Conservation (phyloP, 2,888 invertebrate species). For the Phaedon cochleariae region DNA sequence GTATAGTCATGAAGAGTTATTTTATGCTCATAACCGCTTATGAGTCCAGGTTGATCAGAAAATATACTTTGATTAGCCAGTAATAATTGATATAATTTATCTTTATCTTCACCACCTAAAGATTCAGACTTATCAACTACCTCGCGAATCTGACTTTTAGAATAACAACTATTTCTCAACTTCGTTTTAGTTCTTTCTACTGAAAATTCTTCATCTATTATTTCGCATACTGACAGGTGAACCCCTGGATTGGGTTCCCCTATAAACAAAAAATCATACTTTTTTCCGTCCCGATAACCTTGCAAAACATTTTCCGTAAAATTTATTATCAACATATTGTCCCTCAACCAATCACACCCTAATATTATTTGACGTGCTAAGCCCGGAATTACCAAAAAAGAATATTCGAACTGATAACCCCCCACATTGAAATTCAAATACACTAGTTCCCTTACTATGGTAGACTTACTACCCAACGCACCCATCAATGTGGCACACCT, state of each 20-base stretch:
- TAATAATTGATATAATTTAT: neutral
- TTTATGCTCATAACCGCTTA: conserved; percentile 4
- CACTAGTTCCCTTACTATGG: conserved; percentile 5
- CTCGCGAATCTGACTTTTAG: neutral
- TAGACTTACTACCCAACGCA: no score
- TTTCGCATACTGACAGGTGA: neutral
- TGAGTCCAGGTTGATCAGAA: conserved; percentile 16
- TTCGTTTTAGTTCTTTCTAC: neutral
- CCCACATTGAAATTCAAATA: conserved; percentile 5
- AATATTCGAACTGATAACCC: neutral
- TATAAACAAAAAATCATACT: neutral
- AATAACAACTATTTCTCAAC: neutral
- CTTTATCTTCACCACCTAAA: neutral
- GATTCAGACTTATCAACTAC: neutral
- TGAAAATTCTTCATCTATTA: neutral
- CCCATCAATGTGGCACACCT: no score
- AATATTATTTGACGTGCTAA: conserved; percentile 14
- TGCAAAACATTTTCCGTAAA: neutral
- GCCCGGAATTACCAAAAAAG: conserved; percentile 10
- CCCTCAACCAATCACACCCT: conserved; percentile 11
- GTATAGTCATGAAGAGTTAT: conserved; percentile 2
- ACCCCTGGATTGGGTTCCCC: neutral
- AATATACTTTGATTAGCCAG: conserved; percentile 1
- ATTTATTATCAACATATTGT: neutral
- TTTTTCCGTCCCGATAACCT: neutral